Evolutionary conservation across 2,797 vertebrate species (phyloP), one percentile per base, ranked within the genome.

Genomic region (Decapterus maruadsi): DNA sequence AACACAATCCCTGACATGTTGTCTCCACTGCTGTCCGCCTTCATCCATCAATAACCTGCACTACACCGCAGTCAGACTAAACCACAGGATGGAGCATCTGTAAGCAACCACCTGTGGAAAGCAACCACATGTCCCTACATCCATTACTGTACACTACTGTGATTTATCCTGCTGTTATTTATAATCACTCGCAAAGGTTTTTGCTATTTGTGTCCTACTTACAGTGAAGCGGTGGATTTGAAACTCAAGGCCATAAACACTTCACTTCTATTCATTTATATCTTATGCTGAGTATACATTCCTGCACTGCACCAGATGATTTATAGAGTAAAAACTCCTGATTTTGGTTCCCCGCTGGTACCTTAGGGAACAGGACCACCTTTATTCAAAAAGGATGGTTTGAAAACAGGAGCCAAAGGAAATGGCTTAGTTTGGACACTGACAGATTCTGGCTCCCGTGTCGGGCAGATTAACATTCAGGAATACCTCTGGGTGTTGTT

Each of bases 401-500:
- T 29, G 51, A 54, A 55, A 56, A 53, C 58, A 64, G 51, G 17
- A n/a, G 31, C 64, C 1, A 0, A n/a, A 10, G 43, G 13, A 73
- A 69, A 75, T 26, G 31, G 34, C 6, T 68, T 16, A 34, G 26
- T 65, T 71, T 29, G 74, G 76, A 77, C 77, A 77, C 57, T 78
- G 76, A 85, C 66, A 63, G 77, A 88, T 87, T 78, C 22, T 71
- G 75, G 73, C 51, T 43, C 60, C 34, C 0, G 43, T 4, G 68
- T 60, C 16, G 72, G 62, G 63, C 51, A 74, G 79, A 87, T 83
- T 80, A 83, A 80, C 84, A 90, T 89, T 83, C 72, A 67, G 60
- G 71, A 85, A 90, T 87, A 87, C 88, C 90, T 89, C 83, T 26
- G 79, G 87, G 86, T 91, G 79, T 90, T 87, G 87, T 83, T 92